phyloP scores from a whole-genome alignment of 2,888 invertebrate genomes.

The Bombylius discolor region DNA sequence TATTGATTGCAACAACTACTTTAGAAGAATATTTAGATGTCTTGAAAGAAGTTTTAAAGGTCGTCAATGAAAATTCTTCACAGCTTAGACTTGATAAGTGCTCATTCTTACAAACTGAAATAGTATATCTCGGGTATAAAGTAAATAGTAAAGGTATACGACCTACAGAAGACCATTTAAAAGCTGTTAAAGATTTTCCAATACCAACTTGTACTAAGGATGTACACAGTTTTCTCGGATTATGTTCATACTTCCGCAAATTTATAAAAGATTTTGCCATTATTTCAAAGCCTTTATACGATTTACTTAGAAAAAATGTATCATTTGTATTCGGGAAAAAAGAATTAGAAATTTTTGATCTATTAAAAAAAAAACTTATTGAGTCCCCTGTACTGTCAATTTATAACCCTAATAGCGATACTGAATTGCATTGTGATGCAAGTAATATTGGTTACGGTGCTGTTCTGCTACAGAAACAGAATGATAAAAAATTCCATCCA shows the following conservation, averaged over 20 bases:
- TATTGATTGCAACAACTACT: slow-evolving; percentile 9
- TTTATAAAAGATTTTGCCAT: slow-evolving; percentile 19
- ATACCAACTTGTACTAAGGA: slow-evolving; percentile 15
- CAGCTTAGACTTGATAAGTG: slow-evolving; percentile 8
- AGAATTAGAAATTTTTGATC: slow-evolving; percentile 7
- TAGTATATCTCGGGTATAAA: slow-evolving; percentile 1
- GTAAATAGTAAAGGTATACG: slow-evolving; percentile 5
- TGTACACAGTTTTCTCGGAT: slow-evolving; percentile 13
- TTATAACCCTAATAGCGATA: slow-evolving; percentile 19
- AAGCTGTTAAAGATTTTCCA: slow-evolving; percentile 7
- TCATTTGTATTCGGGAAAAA: slow-evolving; percentile 3
- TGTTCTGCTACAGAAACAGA: slow-evolving; percentile 19
- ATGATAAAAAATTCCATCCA: slow-evolving; percentile 20
- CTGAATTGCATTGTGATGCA: slow-evolving; percentile 25
- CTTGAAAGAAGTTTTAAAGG: slow-evolving; percentile 6
- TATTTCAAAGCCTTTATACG: slow-evolving; percentile 22
- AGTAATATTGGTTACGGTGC: slow-evolving; percentile 21
- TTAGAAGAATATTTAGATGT: slow-evolving; percentile 9
- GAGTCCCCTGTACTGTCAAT: slow-evolving; percentile 19
- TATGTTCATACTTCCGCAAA: slow-evolving; percentile 15
- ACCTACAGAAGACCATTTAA: slow-evolving; percentile 7
- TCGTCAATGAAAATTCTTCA: neutral
- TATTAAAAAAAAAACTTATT: slow-evolving; percentile 7
- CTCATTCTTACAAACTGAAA: slow-evolving; percentile 5
- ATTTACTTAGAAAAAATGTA: slow-evolving; percentile 13